A percentile compares a stretch with the other conserved stretches of the same genome.
Conservation (phyloP, 2,888 invertebrate genomes). For the Nipponacmea schrenckii region DNA sequence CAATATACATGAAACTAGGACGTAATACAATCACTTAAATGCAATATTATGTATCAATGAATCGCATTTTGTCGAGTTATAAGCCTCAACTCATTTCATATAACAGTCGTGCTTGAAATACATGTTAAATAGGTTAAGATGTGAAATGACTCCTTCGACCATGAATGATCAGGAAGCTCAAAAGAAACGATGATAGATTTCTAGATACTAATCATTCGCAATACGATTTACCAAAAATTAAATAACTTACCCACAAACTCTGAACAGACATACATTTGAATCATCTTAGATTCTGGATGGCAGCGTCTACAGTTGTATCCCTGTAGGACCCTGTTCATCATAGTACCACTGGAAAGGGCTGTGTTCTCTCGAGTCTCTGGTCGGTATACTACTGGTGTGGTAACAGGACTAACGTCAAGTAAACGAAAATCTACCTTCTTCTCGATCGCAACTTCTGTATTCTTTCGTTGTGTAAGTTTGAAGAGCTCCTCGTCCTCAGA, state of each 20-base stretch:
- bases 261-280: conserved; percentile 52
- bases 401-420: conserved; percentile 49
- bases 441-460: conserved; percentile 21
- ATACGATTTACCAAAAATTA: background rate
- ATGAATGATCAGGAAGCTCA: too few relatives aligned
- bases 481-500: conserved; percentile 29
- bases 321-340: conserved; percentile 44
- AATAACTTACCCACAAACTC: conserved; percentile 53
- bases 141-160: too few relatives aligned
- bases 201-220: too few relatives aligned
- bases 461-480: conserved; percentile 32
- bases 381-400: conserved; percentile 48
- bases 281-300: conserved; percentile 42
- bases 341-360: conserved; percentile 40
- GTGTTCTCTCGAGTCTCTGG: conserved; percentile 52
- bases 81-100: too few relatives aligned
- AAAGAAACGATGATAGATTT: too few relatives aligned
- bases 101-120: too few relatives aligned
- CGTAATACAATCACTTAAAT: too few relatives aligned
- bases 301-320: conserved; percentile 50
- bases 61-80: too few relatives aligned
- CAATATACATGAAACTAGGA: too few relatives aligned
- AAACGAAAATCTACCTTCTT: conserved; percentile 38
- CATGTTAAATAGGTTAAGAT: too few relatives aligned
- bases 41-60: too few relatives aligned